These are phyloP conservation scores for Epizoanthus fatuus DNA, from an alignment of 92 coral and sea anemone species.

Conservation along the genomic window DNA sequence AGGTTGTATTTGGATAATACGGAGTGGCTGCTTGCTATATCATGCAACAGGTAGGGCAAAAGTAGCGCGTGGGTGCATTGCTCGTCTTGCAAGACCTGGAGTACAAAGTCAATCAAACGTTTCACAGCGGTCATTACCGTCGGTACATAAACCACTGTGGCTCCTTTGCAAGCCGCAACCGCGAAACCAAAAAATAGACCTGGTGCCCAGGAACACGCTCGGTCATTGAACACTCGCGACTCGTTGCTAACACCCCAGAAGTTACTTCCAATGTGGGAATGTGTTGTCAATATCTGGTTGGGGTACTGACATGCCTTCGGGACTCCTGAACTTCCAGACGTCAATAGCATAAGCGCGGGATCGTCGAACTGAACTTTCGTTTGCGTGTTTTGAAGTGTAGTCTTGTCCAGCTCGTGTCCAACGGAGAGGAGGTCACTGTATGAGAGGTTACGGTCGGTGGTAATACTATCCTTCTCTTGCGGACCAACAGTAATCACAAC, in stretches of 20 bases:
- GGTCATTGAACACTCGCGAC: conserved; percentile 37
- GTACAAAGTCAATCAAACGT: conserved; percentile 17
- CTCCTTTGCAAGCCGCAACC: conserved; percentile 12
- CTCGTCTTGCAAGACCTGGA: conserved; percentile 51
- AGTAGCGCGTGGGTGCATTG: conserved; percentile 53
- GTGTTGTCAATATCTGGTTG: conserved; percentile 49
- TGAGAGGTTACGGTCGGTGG: conserved; percentile 1
- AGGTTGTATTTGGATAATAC: conserved; percentile 7
- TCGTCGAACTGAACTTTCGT: conserved; percentile 14
- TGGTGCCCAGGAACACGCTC: conserved; percentile 56
- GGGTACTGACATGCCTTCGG: conserved; percentile 63
- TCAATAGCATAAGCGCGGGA: conserved; percentile 17
- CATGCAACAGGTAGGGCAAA: conserved; percentile 44
- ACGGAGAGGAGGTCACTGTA: conserved; percentile 2
- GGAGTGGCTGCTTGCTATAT: conserved; percentile 23
- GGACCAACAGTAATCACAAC: conserved; percentile 11
- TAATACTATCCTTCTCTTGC: background rate
- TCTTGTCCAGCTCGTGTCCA: background rate
- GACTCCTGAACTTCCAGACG: conserved; percentile 68
- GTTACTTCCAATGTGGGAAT: conserved; percentile 6
- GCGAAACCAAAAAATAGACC: conserved; percentile 7
- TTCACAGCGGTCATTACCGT: conserved; percentile 43
- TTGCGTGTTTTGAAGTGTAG: background rate
- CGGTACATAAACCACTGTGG: conserved; percentile 50
- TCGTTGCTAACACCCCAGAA: conserved; percentile 6